These are phyloP conservation scores for Carassius gibelio DNA, from an alignment of 2,113 vertebrate species.

Conservation along the genomic window DNA sequence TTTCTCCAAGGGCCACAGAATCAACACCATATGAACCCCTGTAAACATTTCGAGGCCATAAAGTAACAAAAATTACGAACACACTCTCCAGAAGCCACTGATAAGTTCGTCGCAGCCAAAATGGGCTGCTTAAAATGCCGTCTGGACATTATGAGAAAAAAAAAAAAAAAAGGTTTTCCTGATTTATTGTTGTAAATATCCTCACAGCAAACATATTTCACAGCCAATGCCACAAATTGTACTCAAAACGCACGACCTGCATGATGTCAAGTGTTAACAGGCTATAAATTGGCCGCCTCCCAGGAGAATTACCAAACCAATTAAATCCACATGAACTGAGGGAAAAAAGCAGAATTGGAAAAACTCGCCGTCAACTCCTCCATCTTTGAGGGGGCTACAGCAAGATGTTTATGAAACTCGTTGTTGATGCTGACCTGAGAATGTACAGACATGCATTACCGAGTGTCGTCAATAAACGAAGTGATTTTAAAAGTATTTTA, in stretches of 20 bases:
- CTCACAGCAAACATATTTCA: constrained; percentile 52
- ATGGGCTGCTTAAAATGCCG: not conserved
- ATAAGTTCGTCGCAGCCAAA: constrained; percentile 12
- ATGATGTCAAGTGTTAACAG: constrained; percentile 61
- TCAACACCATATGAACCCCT: constrained; percentile 14
- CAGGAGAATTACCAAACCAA: constrained; percentile 50
- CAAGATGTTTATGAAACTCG: constrained; percentile 23
- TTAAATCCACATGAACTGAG: constrained; percentile 58
- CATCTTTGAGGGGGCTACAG: not conserved
- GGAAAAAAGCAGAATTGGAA: constrained; percentile 9
- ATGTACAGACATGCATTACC: constrained; percentile 28
- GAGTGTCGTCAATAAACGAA: too few relatives aligned
- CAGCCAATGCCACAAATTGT: constrained; percentile 38
- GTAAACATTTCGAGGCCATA: constrained; percentile 2
- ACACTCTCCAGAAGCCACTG: constrained; percentile 30
- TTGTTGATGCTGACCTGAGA: constrained; percentile 29
- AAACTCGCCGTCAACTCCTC: constrained; percentile 9
- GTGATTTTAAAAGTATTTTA: too few relatives aligned
- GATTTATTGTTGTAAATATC: constrained; percentile 24
- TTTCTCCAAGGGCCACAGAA: constrained; percentile 21
- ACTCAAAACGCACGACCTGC: constrained; percentile 38
- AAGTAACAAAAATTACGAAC: constrained; percentile 26
- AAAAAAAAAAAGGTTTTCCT: not conserved
- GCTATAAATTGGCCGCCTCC: constrained; percentile 57
- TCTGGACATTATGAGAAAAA: not conserved